Evolutionary conservation across 2,888 invertebrate species (phyloP).

Genomic region (Lepidocyrtinus sp.): DNA sequence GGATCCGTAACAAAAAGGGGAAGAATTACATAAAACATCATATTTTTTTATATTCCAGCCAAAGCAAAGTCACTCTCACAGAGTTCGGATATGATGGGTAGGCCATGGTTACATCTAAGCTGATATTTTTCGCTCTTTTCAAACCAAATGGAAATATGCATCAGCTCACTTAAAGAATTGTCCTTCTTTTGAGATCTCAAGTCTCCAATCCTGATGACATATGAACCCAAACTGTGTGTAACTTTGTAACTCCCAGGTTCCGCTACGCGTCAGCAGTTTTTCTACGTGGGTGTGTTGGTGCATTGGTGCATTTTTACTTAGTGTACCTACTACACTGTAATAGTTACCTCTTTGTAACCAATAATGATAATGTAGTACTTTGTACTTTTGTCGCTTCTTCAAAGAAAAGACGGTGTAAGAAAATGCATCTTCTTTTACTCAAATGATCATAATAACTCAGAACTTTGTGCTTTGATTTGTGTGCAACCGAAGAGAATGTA

Average conservation of each 20-base stretch:
- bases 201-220: constrained; percentile 34
- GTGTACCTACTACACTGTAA: neutral
- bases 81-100: too few relatives aligned
- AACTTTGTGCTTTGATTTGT: constrained; percentile 41
- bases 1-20: constrained; percentile 42
- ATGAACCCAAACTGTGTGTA: constrained; percentile 34
- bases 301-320: constrained; percentile 25
- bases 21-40: constrained; percentile 22
- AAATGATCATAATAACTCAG: constrained; percentile 21
- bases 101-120: too few relatives aligned
- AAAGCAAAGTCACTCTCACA: too few relatives aligned
- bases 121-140: too few relatives aligned
- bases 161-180: too few relatives aligned
- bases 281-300: too few relatives aligned
- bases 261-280: too few relatives aligned
- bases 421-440: constrained; percentile 37
- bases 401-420: constrained; percentile 29
- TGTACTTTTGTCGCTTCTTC: constrained; percentile 49
- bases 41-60: too few relatives aligned
- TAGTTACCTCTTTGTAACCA: constrained; percentile 22
- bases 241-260: too few relatives aligned
- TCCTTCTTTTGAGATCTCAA: too few relatives aligned
- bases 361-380: constrained; percentile 55
- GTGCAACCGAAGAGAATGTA: constrained; percentile 33
- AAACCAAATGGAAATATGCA: too few relatives aligned